Conservation (phyloP, 2,888 invertebrate species). For the Lochmaea crataegi region DNA sequence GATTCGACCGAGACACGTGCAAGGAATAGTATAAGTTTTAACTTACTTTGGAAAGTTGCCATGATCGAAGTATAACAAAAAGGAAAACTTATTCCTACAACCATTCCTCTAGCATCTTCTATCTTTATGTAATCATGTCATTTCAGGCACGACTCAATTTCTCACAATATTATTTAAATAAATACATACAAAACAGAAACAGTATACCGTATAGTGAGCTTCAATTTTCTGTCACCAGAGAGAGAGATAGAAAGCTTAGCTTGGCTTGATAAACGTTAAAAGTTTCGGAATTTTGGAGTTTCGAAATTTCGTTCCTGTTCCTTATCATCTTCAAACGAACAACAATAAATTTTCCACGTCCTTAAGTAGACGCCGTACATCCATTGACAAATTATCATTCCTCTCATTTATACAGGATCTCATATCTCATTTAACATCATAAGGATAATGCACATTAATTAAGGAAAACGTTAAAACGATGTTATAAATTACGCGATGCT, state of each 20-base stretch:
- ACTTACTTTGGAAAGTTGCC: neutral
- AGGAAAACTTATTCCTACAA: neutral
- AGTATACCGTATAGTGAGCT: too few relatives aligned
- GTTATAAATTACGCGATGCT: slow-evolving; percentile 5
- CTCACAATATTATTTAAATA: too few relatives aligned
- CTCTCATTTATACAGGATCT: slow-evolving; percentile 4
- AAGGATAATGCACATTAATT: slow-evolving; percentile 1
- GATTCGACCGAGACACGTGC: neutral
- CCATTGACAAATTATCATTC: slow-evolving; percentile 3
- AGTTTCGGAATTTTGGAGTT: too few relatives aligned
- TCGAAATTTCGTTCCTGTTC: too few relatives aligned
- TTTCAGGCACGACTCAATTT: neutral
- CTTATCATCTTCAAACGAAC: neutral
- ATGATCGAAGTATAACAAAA: neutral
- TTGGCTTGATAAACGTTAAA: too few relatives aligned
- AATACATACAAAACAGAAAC: too few relatives aligned
- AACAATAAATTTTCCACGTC: neutral
- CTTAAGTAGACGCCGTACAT: neutral
- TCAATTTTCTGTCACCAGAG: too few relatives aligned
- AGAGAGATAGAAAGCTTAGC: too few relatives aligned
- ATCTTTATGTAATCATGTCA: neutral
- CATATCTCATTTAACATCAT: neutral
- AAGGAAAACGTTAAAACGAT: neutral
- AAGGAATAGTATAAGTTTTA: neutral
- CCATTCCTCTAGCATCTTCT: too few relatives aligned